These are phyloP conservation scores for Brenthis daphne DNA, from an alignment of 2,888 invertebrate species.

Conservation along the genomic window DNA sequence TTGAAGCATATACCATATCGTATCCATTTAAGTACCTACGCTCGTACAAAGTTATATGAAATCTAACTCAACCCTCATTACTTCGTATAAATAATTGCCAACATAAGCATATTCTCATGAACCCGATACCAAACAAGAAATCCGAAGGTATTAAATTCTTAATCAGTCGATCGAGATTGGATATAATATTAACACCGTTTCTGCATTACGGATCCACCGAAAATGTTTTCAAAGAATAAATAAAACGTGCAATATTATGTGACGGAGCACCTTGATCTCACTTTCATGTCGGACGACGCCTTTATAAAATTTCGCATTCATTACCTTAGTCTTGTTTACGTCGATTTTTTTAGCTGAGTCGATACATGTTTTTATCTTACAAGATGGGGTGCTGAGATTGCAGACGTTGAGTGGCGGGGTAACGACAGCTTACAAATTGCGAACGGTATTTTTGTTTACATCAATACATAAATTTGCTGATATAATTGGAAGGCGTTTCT, in stretches of 20 bases:
- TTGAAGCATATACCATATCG: constrained; percentile 2
- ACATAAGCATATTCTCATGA: constrained; percentile 40
- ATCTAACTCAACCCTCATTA: constrained; percentile 40
- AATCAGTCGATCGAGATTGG: constrained; percentile 60
- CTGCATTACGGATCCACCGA: constrained; percentile 66
- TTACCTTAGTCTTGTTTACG: constrained; percentile 59
- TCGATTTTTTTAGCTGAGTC: constrained; percentile 64
- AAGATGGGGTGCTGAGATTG: constrained; percentile 73
- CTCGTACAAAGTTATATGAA: constrained; percentile 35
- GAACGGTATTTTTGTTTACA: constrained; percentile 49
- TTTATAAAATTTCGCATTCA: constrained; percentile 68
- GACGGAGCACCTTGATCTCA: constrained; percentile 60
- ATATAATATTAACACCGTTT: constrained; percentile 71
- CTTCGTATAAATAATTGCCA: constrained; percentile 37
- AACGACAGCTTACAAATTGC: constrained; percentile 61
- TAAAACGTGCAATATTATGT: constrained; percentile 70
- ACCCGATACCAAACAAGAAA: constrained; percentile 41
- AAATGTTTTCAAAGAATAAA: constrained; percentile 60
- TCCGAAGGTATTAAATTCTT: constrained; percentile 62
- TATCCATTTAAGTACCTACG: constrained; percentile 23
- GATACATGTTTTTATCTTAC: constrained; percentile 60
- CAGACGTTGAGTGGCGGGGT: constrained; percentile 54
- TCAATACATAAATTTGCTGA: constrained; percentile 10
- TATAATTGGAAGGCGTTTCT: constrained; percentile 19
- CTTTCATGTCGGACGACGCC: constrained; percentile 56